Evolutionary conservation across 1,140 invertebrate genomes (phyloP).

Genomic region (Mercenaria mercenaria): DNA sequence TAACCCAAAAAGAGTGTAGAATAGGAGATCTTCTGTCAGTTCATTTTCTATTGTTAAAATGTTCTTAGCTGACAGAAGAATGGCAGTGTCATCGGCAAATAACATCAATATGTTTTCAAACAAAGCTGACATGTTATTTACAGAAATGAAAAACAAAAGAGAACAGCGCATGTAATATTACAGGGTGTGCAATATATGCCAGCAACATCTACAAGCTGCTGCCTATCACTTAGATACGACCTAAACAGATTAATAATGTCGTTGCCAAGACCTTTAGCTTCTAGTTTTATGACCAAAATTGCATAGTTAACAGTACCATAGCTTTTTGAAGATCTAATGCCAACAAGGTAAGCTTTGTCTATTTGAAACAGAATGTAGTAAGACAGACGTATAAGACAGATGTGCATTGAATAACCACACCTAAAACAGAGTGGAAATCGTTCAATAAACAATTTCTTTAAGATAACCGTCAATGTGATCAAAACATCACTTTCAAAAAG

Average conservation of each 20-base stretch:
- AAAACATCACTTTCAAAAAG: too few relatives aligned
- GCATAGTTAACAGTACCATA: conserved; percentile 40
- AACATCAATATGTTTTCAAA: conserved; percentile 18
- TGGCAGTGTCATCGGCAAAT: conserved; percentile 44
- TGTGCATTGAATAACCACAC: too few relatives aligned
- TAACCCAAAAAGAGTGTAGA: too few relatives aligned
- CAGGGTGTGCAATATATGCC: neutral
- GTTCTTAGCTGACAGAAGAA: conserved; percentile 12
- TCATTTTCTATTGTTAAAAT: neutral
- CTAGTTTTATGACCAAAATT: conserved; percentile 42
- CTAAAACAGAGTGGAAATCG: too few relatives aligned
- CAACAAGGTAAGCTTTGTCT: neutral
- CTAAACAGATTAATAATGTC: neutral
- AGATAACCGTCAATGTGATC: too few relatives aligned
- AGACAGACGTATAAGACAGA: conserved; percentile 8
- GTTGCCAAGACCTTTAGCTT: neutral
- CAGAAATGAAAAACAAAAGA: conserved; percentile 38
- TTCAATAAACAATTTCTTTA: too few relatives aligned
- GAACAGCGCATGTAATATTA: conserved; percentile 15
- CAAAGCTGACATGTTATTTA: conserved; percentile 31
- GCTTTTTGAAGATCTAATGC: neutral
- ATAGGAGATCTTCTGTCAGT: neutral
- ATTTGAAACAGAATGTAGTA: conserved; percentile 8
- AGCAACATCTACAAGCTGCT: conserved; percentile 37
- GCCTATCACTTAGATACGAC: conserved; percentile 37